A percentile compares a stretch with the other conserved stretches of the same genome.
These are phyloP conservation scores for Enteromius radiatus DNA, from an alignment of 2,797 vertebrate genomes.

Conservation along the genomic window DNA sequence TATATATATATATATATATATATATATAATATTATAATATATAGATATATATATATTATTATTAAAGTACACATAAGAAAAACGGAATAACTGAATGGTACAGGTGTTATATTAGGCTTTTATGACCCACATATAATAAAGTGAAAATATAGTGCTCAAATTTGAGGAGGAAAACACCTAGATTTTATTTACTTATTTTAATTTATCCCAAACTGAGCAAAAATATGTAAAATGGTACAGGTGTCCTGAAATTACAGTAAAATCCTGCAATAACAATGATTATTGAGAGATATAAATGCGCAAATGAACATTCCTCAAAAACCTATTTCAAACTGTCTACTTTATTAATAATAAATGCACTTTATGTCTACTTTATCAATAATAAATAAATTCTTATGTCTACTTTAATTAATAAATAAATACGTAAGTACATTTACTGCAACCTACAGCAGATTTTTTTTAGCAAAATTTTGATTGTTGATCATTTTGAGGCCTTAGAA, in stretches of 20 bases:
- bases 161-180: background rate
- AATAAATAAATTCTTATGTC: no score
- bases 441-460: background rate
- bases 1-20: no score
- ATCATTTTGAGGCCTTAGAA: background rate
- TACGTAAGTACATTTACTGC: no score
- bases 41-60: background rate
- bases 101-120: background rate
- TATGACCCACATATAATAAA: background rate
- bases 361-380: no score
- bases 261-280: background rate
- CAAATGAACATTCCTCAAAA: background rate
- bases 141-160: background rate
- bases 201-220: background rate
- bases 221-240: background rate
- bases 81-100: no score
- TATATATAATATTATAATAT: background rate
- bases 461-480: background rate
- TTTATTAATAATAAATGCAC: no score
- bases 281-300: background rate
- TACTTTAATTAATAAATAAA: no score
- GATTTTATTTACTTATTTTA: no score
- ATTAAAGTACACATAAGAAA: no score
- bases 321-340: background rate
- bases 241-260: background rate